phyloP scores from a whole-genome alignment of 2,888 invertebrate species.

The Zelleria hepariella region DNA sequence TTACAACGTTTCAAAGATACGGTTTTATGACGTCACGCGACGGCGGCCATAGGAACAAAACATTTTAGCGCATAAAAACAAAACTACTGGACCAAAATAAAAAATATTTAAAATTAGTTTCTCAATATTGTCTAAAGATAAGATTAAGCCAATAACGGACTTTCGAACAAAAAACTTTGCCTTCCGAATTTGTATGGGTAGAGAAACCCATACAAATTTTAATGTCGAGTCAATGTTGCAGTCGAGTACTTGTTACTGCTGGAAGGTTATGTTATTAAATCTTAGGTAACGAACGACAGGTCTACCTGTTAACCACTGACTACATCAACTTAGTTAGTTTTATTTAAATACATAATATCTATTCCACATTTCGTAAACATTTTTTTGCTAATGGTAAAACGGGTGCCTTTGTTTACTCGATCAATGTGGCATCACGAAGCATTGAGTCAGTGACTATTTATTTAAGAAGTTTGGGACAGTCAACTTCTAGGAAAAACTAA shows the following conservation, averaged over 20 bases:
- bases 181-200: too few species aligned
- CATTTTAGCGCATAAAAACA: too few species aligned
- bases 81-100: too few species aligned
- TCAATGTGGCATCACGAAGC: background rate
- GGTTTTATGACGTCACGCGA: too few species aligned
- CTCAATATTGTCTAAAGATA: too few species aligned
- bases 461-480: background rate
- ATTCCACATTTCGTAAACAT: constrained; percentile 45
- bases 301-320: constrained; percentile 66
- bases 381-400: constrained; percentile 41
- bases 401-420: background rate
- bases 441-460: background rate
- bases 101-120: too few species aligned
- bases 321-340: constrained; percentile 57
- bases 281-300: constrained; percentile 62
- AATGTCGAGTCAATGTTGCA: too few species aligned
- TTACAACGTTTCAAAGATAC: too few species aligned
- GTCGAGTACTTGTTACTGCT: background rate
- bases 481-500: background rate
- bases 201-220: too few species aligned
- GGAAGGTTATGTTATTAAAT: constrained; percentile 20
- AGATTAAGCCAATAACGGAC: too few species aligned
- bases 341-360: constrained; percentile 52
- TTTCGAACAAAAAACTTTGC: too few species aligned
- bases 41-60: too few species aligned